These are phyloP conservation scores for Pelochelys cantorii DNA, from an alignment of 2,797 vertebrate species.

Conservation along the genomic window DNA sequence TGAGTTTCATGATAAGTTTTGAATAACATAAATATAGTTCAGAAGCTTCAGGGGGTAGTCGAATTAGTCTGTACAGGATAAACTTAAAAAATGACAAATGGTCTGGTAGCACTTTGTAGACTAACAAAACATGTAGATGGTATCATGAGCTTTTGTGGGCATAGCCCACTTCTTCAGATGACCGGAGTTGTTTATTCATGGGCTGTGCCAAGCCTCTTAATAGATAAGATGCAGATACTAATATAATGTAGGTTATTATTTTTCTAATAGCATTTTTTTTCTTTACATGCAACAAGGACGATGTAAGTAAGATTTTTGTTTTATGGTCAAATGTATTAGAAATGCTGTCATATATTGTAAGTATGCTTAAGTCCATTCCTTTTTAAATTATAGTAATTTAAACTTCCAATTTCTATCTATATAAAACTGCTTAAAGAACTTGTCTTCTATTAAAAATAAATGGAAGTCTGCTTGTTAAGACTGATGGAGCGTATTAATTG, in stretches of 20 bases:
- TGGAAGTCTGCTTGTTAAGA: background rate
- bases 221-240: background rate
- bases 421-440: slow-evolving; percentile 20
- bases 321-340: slow-evolving; percentile 48
- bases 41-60: too few relatives aligned
- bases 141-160: too few relatives aligned
- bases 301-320: slow-evolving; percentile 77
- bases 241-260: background rate
- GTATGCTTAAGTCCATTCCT: slow-evolving; percentile 50
- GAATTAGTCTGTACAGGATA: too few relatives aligned
- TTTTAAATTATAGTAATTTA: background rate
- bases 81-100: too few relatives aligned
- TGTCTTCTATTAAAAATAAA: background rate
- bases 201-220: background rate
- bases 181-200: background rate
- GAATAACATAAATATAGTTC: background rate
- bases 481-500: background rate
- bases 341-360: slow-evolving; percentile 43
- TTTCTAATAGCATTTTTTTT: slow-evolving; percentile 73
- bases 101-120: too few relatives aligned
- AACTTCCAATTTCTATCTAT: slow-evolving; percentile 13
- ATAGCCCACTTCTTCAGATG: too few relatives aligned
- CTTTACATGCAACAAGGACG: slow-evolving; percentile 84
- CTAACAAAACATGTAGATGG: too few relatives aligned
- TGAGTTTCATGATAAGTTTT: background rate